A percentile compares a stretch with the other conserved stretches of the same genome.
Evolutionary conservation across 2,113 vertebrate species (phyloP).

Genomic region (Dipodomys merriami): DNA sequence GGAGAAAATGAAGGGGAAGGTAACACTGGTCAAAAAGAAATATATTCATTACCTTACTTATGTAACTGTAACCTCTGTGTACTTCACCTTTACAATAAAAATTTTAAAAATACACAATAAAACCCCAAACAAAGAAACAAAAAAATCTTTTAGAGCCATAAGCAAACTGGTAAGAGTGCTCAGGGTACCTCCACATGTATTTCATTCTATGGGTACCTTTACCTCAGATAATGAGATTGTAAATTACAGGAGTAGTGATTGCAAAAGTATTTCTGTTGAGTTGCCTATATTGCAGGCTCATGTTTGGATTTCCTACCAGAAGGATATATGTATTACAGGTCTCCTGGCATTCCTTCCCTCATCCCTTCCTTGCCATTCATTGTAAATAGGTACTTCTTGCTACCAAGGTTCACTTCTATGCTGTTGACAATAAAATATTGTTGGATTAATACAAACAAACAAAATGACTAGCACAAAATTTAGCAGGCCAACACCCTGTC

Average conservation of each 20-base stretch:
- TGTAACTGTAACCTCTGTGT: too few relatives aligned
- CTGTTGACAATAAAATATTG: constrained; percentile 82
- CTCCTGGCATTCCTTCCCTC: not conserved
- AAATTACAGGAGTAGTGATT: not conserved
- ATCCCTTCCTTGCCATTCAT: not conserved
- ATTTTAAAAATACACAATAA: too few relatives aligned
- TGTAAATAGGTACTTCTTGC: constrained; percentile 73
- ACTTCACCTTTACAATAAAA: too few relatives aligned
- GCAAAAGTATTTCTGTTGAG: not conserved
- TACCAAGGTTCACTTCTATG: constrained; percentile 78
- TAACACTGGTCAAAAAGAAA: too few relatives aligned
- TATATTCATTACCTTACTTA: too few relatives aligned
- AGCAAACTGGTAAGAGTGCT: not conserved
- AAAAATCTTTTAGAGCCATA: not conserved
- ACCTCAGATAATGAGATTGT: not conserved
- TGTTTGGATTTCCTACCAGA: not conserved
- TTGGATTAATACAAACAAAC: constrained; percentile 31
- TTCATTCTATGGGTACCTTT: constrained; percentile 47
- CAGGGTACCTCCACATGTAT: rapidly evolving
- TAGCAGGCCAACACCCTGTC: too few relatives aligned
- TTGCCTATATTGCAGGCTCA: constrained; percentile 36
- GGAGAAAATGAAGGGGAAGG: too few relatives aligned
- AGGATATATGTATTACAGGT: not conserved
- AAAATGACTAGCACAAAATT: too few relatives aligned
- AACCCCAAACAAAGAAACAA: too few relatives aligned